These are phyloP conservation scores for Sesia apiformis DNA, from an alignment of 2,888 invertebrate species.

Conservation along the genomic window DNA sequence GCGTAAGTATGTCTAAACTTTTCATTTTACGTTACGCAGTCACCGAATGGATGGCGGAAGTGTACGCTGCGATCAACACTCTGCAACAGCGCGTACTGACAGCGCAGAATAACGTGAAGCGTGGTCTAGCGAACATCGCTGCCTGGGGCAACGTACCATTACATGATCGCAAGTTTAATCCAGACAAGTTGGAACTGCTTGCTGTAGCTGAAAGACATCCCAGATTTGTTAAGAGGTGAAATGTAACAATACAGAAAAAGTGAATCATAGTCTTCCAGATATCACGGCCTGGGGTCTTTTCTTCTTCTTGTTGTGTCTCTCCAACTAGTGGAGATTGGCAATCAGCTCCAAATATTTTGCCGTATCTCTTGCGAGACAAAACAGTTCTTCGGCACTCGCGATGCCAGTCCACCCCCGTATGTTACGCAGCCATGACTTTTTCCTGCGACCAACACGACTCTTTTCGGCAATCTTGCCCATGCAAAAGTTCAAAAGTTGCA, in stretches of 20 bases:
- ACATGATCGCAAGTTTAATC: conserved; percentile 78
- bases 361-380: too few species aligned
- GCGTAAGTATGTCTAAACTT: neutral
- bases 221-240: conserved; percentile 66
- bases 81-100: conserved; percentile 80
- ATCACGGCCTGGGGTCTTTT: too few species aligned
- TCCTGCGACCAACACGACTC: too few species aligned
- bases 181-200: conserved; percentile 63
- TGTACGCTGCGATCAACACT: conserved; percentile 80
- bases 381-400: too few species aligned
- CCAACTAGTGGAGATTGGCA: too few species aligned
- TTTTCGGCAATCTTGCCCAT: too few species aligned
- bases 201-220: conserved; percentile 71
- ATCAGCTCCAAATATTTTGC: too few species aligned
- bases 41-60: conserved; percentile 80
- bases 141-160: conserved; percentile 85
- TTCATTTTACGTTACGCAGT: conserved; percentile 37
- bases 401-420: too few species aligned
- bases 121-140: conserved; percentile 72
- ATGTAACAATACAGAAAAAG: neutral
- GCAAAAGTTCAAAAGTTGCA: too few species aligned
- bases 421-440: too few species aligned
- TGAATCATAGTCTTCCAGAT: neutral
- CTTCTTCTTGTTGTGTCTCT: too few species aligned
- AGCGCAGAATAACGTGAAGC: conserved; percentile 79